Evolutionary conservation across 2,888 invertebrate genomes (phyloP).

Genomic region (Dyspetes luteomarginatus): DNA sequence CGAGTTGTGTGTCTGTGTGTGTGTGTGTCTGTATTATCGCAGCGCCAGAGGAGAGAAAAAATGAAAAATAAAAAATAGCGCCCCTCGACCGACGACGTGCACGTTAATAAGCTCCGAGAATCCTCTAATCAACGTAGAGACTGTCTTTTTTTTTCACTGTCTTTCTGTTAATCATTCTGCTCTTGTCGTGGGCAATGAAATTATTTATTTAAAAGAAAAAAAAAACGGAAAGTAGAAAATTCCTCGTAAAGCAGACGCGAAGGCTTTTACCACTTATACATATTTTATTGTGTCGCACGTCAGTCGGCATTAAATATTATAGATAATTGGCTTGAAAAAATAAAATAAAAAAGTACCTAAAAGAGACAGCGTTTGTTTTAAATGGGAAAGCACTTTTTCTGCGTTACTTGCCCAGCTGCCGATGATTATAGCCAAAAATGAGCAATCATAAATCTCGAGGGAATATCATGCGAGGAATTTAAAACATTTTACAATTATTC

Average conservation of each 20-base stretch:
- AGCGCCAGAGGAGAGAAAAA: constrained; percentile 2
- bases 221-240: neutral
- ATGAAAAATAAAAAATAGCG: constrained; percentile 12
- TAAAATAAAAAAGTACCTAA: too few relatives aligned
- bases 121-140: constrained; percentile 43
- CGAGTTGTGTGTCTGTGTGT: too few relatives aligned
- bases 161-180: too few relatives aligned
- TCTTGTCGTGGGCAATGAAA: constrained; percentile 10
- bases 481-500: too few relatives aligned
- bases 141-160: neutral
- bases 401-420: too few relatives aligned
- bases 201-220: constrained; percentile 25
- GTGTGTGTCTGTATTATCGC: neutral
- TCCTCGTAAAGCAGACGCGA: neutral
- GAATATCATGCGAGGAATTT: too few relatives aligned
- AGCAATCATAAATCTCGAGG: too few relatives aligned
- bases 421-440: too few relatives aligned
- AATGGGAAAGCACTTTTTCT: too few relatives aligned
- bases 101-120: constrained; percentile 41
- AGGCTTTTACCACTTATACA: neutral
- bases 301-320: neutral
- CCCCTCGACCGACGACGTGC: neutral
- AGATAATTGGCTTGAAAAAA: too few relatives aligned
- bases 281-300: neutral
- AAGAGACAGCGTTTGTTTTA: too few relatives aligned